phyloP scores from a whole-genome alignment of 2,888 invertebrate species.

The Eretmocerus hayati region DNA sequence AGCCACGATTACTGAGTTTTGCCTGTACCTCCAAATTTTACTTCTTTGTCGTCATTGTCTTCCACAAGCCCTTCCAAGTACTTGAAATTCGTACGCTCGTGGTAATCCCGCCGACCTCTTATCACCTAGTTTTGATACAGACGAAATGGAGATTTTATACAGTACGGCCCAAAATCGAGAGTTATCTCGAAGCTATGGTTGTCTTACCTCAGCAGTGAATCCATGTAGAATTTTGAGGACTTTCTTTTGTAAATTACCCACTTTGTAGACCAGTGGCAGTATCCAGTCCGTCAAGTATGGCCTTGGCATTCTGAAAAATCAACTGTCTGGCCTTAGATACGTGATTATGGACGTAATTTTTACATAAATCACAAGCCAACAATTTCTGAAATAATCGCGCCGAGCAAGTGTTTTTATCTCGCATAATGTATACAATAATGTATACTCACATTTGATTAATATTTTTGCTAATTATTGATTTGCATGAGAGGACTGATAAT shows the following conservation, averaged over 20 bases:
- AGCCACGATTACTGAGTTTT: no score
- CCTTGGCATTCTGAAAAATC: conserved; percentile 14
- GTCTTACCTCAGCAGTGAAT: conserved; percentile 49
- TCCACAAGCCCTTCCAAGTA: conserved; percentile 15
- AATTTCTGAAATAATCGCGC: no score
- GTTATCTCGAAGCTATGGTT: no score
- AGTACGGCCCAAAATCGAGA: no score
- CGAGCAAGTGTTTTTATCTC: no score
- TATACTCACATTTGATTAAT: no score
- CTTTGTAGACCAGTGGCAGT: conserved; percentile 19
- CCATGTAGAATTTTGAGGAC: conserved; percentile 49
- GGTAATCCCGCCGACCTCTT: conserved; percentile 20
- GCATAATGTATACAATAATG: no score
- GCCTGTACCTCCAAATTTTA: not conserved
- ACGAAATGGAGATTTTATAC: no score
- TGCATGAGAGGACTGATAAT: no score
- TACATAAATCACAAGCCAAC: no score
- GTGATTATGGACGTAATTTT: no score
- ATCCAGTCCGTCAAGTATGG: conserved; percentile 19
- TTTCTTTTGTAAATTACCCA: conserved; percentile 42
- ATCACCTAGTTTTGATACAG: conserved; percentile 17
- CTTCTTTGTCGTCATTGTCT: not conserved
- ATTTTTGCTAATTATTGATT: no score
- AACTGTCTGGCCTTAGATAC: not conserved
- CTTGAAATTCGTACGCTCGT: conserved; percentile 13